A percentile compares a stretch with the other conserved stretches of the same genome.
phyloP scores from a whole-genome alignment of 2,797 vertebrate genomes.

The Moxostoma hubbsi region DNA sequence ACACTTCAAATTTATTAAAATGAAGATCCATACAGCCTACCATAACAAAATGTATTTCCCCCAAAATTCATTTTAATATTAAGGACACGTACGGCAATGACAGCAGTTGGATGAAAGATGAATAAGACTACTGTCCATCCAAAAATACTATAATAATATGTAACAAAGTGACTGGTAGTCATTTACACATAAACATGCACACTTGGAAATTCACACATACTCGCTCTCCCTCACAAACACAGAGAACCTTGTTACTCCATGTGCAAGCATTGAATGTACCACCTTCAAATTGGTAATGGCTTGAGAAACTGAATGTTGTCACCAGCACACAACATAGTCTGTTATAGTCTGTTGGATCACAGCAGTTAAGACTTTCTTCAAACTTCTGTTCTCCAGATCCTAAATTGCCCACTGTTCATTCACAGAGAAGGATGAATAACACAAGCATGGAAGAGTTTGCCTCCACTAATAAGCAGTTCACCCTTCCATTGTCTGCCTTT shows the following conservation, averaged over 20 bases:
- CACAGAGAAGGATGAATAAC: slow-evolving; percentile 46
- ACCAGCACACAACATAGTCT: no score
- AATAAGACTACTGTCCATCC: neutral
- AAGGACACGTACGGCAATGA: neutral
- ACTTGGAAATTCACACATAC: no score
- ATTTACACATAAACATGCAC: neutral
- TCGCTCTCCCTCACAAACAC: no score
- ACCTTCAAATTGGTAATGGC: no score
- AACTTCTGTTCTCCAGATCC: slow-evolving; percentile 35
- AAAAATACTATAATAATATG: slow-evolving; percentile 27
- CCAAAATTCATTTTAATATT: neutral
- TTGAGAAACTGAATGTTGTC: neutral
- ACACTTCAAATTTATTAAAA: no score
- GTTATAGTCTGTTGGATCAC: no score
- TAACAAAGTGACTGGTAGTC: slow-evolving; percentile 11
- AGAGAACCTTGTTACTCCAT: no score
- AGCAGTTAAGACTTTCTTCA: slow-evolving; percentile 6
- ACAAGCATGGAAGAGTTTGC: slow-evolving; percentile 1
- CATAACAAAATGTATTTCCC: neutral
- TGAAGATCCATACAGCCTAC: no score
- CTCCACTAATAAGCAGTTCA: neutral
- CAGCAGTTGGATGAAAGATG: slow-evolving; percentile 20
- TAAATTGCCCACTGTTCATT: slow-evolving; percentile 54
- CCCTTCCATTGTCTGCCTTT: slow-evolving; percentile 9
- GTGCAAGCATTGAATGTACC: no score